These are phyloP conservation scores for Sussaba pulchella DNA, from an alignment of 2,888 invertebrate species.

Conservation along the genomic window DNA sequence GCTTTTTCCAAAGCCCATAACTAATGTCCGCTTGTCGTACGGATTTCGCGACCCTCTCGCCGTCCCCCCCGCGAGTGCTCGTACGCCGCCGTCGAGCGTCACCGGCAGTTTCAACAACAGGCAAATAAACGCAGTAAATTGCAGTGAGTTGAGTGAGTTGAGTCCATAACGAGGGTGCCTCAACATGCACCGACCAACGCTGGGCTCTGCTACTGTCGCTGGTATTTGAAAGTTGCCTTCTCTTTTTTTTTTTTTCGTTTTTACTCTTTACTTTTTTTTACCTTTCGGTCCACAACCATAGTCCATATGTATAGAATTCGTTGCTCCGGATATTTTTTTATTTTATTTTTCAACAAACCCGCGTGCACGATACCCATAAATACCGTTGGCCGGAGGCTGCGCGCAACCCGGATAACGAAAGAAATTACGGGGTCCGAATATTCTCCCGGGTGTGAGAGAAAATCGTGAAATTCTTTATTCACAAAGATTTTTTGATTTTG, in stretches of 20 bases:
- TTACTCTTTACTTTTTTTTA: too few species aligned
- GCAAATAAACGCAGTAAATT: conserved; percentile 64
- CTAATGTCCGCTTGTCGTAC: conserved; percentile 57
- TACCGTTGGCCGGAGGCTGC: conserved; percentile 59
- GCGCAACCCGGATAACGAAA: conserved; percentile 63
- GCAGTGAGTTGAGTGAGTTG: conserved; percentile 53
- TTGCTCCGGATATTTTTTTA: conserved; percentile 58
- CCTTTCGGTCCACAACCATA: conserved; percentile 26
- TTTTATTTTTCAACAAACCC: conserved; percentile 61
- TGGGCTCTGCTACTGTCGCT: conserved; percentile 30
- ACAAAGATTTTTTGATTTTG: conserved; percentile 44
- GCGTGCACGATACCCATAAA: conserved; percentile 67
- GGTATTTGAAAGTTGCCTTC: conserved; percentile 48
- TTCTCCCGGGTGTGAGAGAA: conserved; percentile 22
- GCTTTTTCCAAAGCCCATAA: conserved; percentile 54
- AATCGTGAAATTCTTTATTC: conserved; percentile 52
- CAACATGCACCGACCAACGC: conserved; percentile 8
- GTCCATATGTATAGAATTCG: conserved; percentile 38
- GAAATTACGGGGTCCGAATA: conserved; percentile 53
- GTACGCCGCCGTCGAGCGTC: conserved; percentile 39
- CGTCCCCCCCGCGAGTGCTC: conserved; percentile 6
- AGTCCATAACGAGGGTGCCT: conserved; percentile 50
- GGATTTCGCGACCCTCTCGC: conserved; percentile 48
- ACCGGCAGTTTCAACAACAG: conserved; percentile 45
- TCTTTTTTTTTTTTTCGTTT: conserved; percentile 33